A percentile compares a stretch with the other conserved stretches of the same genome.
Evolutionary conservation across 64 coral and sea anemone genomes (phyloP).

Genomic region (Hydrozoanthus tunicans): DNA sequence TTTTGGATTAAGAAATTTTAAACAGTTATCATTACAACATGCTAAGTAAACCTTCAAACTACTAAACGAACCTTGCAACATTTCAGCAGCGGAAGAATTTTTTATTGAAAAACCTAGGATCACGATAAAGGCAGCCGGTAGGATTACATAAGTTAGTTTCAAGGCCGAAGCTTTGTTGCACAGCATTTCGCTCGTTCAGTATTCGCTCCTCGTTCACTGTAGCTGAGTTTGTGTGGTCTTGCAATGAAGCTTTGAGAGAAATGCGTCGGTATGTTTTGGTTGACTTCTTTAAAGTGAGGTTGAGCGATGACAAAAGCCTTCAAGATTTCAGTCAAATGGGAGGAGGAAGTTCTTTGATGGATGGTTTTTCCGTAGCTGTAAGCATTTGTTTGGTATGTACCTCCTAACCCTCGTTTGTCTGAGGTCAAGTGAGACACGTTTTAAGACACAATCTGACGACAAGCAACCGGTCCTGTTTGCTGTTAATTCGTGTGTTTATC

Average conservation of each 20-base stretch:
- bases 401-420: background rate
- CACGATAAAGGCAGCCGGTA: background rate
- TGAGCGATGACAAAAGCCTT: conserved; percentile 60
- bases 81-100: background rate
- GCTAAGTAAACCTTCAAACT: background rate
- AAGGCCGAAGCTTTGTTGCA: conserved; percentile 11
- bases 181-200: background rate
- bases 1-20: background rate
- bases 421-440: conserved; percentile 18
- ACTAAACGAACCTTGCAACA: conserved; percentile 24
- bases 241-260: background rate
- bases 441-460: background rate
- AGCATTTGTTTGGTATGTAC: conserved; percentile 51
- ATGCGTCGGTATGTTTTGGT: conserved; percentile 25
- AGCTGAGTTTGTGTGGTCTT: conserved; percentile 29
- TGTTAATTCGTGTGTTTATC: conserved; percentile 47
- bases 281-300: conserved; percentile 52
- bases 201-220: background rate
- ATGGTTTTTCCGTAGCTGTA: conserved; percentile 53
- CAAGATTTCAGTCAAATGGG: conserved; percentile 43
- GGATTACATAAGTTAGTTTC: conserved; percentile 16
- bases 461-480: background rate
- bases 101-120: conserved; percentile 12
- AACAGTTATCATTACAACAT: background rate
- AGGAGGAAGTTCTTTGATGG: conserved; percentile 49